Evolutionary conservation across 2,113 vertebrate genomes (phyloP), one percentile per base, ranked within the genome.

Genomic region (Mesitornis unicolor): DNA sequence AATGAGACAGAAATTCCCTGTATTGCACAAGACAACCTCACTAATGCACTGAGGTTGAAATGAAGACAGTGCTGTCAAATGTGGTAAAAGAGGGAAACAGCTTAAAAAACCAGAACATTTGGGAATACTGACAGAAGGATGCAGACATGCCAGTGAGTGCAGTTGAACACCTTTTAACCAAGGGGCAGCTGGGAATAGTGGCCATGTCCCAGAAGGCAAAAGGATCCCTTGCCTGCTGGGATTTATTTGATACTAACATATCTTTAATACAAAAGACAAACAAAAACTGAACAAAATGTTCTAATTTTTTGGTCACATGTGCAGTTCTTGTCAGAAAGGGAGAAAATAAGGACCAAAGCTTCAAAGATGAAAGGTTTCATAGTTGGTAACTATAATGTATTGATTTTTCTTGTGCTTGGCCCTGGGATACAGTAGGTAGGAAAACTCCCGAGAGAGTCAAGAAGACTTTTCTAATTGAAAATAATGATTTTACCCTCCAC

Each of bases 391-490:
- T 47, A 13, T 54, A 84, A 54, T 9, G 9, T 65, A 88, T 54
- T 71, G 80, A 70, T 69, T 85, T 97, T 91, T 85, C 54, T 42
- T 96, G 78, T 31, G 50, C 81, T 91, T 79, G 85, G 60, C 65
- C 59, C n/a, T 38, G 43, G 79, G 60, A 45, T n/a, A 40, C 47
- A 83, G 50, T 18, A 31, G 42, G 71, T 48, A 88, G 77, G 33
- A 35, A 33, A n/a, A 42, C 47, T 60, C 69, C 83, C 40, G 36
- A 89, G 14, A 77, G 9, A 22, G 25, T 78, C 68, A 84, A 80
- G 81, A 91, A 36, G 48, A 69, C 73, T 83, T 86, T 94, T 94
- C 57, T 85, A 57, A 82, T 93, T 71, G 69, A 94, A 81, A 76
- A 60, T 40, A 76, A 38, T 77, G 40, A 14, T 85, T 82, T 82